These are phyloP conservation scores for Lissonota sp. DNA, from an alignment of 2,888 invertebrate genomes.

Conservation along the genomic window DNA sequence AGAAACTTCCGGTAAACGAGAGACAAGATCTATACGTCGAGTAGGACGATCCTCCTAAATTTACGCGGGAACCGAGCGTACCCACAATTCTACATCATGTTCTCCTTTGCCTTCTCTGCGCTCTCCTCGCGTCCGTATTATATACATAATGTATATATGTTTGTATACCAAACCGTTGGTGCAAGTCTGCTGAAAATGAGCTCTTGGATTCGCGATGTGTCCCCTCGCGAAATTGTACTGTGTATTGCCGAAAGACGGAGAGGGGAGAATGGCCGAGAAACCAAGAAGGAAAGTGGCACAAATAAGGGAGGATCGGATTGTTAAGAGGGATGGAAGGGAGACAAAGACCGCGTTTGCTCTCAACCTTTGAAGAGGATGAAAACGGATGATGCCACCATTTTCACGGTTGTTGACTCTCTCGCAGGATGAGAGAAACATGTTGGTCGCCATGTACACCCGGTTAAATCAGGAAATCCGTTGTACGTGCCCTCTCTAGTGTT, in stretches of 20 bases:
- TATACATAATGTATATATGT: neutral
- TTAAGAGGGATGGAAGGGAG: conserved; percentile 11
- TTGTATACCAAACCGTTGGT: conserved; percentile 18
- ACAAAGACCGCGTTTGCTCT: conserved; percentile 37
- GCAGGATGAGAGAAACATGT: conserved; percentile 41
- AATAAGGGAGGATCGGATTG: conserved; percentile 18
- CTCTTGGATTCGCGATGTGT: conserved; percentile 30
- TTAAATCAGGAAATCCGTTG: conserved; percentile 60
- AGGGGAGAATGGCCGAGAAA: conserved; percentile 35
- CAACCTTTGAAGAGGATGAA: conserved; percentile 44
- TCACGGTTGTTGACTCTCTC: conserved; percentile 22
- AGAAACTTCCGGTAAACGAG: conserved; percentile 53
- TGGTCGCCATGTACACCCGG: conserved; percentile 51
- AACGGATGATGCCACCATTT: conserved; percentile 49
- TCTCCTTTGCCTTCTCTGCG: conserved; percentile 23
- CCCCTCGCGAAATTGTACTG: conserved; percentile 1
- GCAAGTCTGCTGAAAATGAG: conserved; percentile 46
- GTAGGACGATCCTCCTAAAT: conserved; percentile 44
- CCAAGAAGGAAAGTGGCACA: conserved; percentile 8
- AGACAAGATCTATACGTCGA: conserved; percentile 23
- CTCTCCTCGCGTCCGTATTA: conserved; percentile 8
- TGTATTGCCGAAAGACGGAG: conserved; percentile 21
- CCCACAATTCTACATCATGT: conserved; percentile 23
- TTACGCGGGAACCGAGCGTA: conserved; percentile 52
- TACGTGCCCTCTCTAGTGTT: conserved; percentile 7